These are phyloP conservation scores for Miichthys miiuy DNA, from an alignment of 2,797 vertebrate genomes.

Conservation along the genomic window DNA sequence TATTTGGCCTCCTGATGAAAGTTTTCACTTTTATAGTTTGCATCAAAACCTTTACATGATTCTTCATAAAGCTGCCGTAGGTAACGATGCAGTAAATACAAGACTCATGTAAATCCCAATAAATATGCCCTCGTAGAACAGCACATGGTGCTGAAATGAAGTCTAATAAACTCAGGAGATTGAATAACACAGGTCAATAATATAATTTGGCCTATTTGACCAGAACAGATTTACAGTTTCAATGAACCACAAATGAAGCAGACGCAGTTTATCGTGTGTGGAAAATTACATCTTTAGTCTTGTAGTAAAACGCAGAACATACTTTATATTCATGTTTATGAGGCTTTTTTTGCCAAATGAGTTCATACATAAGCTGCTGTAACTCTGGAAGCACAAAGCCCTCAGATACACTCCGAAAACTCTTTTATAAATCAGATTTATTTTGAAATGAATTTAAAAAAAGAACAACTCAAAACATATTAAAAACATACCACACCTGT, in stretches of 20 bases:
- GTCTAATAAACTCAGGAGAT: neutral
- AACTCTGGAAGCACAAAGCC: neutral
- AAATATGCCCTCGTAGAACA: neutral
- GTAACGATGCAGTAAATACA: too few relatives aligned
- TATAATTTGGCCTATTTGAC: neutral
- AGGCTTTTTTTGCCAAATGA: neutral
- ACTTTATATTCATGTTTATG: neutral
- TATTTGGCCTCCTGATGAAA: too few relatives aligned
- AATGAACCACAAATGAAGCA: neutral
- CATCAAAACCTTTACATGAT: too few relatives aligned
- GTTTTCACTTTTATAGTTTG: too few relatives aligned
- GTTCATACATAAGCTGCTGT: neutral
- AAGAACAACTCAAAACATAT: neutral
- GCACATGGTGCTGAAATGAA: neutral
- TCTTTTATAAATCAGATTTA: neutral
- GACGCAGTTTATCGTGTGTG: neutral
- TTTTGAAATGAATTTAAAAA: neutral
- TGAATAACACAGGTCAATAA: neutral
- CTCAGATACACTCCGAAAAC: neutral
- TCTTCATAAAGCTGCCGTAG: too few relatives aligned
- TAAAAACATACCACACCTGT: neutral
- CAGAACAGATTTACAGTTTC: neutral
- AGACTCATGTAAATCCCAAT: too few relatives aligned
- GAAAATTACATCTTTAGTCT: neutral
- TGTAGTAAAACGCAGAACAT: neutral